Evolutionary conservation across 2,888 invertebrate genomes (phyloP).

Genomic region (Dryobotodes eremita): DNA sequence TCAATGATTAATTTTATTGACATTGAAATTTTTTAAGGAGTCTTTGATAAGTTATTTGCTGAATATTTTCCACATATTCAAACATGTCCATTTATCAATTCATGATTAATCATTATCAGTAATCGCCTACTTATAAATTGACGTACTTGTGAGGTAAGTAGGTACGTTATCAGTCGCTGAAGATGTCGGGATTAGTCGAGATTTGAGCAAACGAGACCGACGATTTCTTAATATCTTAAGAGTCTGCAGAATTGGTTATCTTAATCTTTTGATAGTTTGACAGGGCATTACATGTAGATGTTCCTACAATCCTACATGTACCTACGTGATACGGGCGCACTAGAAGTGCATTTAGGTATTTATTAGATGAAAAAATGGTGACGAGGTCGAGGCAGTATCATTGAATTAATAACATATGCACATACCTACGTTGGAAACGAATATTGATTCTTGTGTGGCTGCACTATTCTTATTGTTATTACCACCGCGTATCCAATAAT

Average conservation of each 20-base stretch:
- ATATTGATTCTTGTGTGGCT: conserved; percentile 20
- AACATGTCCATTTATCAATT: conserved; percentile 48
- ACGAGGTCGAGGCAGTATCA: conserved; percentile 58
- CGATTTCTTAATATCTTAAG: conserved; percentile 65
- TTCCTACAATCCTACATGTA: conserved; percentile 5
- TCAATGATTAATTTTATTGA: neutral
- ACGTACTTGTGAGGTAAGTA: conserved; percentile 54
- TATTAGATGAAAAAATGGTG: conserved; percentile 60
- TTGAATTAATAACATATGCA: conserved; percentile 50
- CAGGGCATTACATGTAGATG: conserved; percentile 39
- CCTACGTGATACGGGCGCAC: conserved; percentile 20
- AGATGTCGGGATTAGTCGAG: conserved; percentile 78
- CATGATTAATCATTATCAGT: conserved; percentile 59
- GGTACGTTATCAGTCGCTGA: conserved; percentile 68
- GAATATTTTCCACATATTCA: conserved; percentile 36
- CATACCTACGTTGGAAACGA: conserved; percentile 31
- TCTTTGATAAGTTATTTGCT: conserved; percentile 14
- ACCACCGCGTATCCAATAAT: neutral
- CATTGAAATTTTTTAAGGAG: neutral
- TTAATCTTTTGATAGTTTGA: conserved; percentile 57
- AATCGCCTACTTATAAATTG: conserved; percentile 57
- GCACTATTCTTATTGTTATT: conserved; percentile 22
- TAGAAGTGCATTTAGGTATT: conserved; percentile 56
- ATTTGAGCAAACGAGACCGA: conserved; percentile 71
- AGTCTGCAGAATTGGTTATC: conserved; percentile 62